These are phyloP conservation scores for Drosophila sucinea DNA, from an alignment of 1,140 invertebrate species.

Conservation along the genomic window DNA sequence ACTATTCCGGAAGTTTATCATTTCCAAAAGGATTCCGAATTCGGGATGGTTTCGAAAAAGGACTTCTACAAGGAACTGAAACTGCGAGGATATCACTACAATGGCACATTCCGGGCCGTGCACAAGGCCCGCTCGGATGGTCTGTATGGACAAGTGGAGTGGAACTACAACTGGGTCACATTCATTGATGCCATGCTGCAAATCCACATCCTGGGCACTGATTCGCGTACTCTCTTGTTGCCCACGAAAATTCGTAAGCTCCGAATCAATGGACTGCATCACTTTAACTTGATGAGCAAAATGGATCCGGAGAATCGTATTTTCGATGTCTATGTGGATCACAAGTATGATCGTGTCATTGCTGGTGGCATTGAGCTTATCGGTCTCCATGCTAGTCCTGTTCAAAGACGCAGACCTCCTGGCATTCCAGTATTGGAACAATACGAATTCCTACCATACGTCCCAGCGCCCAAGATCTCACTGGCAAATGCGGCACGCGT, in stretches of 20 bases:
- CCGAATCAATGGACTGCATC: conserved; percentile 89
- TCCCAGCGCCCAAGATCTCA: conserved; percentile 81
- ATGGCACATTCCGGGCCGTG: conserved; percentile 70
- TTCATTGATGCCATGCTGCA: conserved; percentile 97
- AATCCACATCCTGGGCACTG: conserved; percentile 90
- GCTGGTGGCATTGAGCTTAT: conserved; percentile 93
- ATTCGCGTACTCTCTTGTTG: conserved; percentile 90
- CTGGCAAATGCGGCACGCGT: conserved; percentile 63
- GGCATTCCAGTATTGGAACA: conserved; percentile 89
- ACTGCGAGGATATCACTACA: conserved; percentile 95
- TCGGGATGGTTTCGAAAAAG: conserved; percentile 85
- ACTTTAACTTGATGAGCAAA: conserved; percentile 84
- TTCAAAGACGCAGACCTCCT: conserved; percentile 87
- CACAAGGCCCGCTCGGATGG: conserved; percentile 81
- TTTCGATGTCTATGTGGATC: conserved; percentile 77
- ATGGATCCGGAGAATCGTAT: conserved; percentile 79
- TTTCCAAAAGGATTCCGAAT: conserved; percentile 82
- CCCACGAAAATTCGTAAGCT: conserved; percentile 93
- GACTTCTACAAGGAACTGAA: conserved; percentile 97
- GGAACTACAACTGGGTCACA: conserved; percentile 94
- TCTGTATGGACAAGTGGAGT: conserved; percentile 85
- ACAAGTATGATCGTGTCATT: conserved; percentile 83
- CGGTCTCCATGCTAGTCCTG: conserved; percentile 91
- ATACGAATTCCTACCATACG: conserved; percentile 90
- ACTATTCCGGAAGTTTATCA: conserved; percentile 83